Percentiles rank a stretch among this genome's conserved stretches.
Conservation (phyloP, 2,113 vertebrate genomes). For the Planiliza haematocheilus region DNA sequence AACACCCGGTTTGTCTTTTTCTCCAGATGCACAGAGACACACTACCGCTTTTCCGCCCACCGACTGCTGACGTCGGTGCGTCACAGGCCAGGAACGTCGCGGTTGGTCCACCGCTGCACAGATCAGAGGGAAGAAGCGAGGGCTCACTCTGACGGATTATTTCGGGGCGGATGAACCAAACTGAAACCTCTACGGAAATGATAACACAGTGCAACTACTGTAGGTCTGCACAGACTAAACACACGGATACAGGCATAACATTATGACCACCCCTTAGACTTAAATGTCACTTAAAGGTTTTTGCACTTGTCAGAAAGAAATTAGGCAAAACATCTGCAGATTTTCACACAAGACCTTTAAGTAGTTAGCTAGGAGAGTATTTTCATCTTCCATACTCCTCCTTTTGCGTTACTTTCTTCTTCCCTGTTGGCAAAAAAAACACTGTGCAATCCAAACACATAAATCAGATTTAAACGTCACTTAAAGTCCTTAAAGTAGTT, state of each 20-base stretch:
- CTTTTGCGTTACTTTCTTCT: conserved; percentile 96
- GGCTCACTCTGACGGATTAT: conserved; percentile 51
- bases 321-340: too few relatives aligned
- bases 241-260: too few relatives aligned
- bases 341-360: too few relatives aligned
- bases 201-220: too few relatives aligned
- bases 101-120: conserved; percentile 42
- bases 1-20: conserved; percentile 50
- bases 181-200: too few relatives aligned
- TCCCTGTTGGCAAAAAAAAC: too few relatives aligned
- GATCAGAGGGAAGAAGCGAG: not conserved
- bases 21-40: conserved; percentile 30
- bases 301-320: too few relatives aligned
- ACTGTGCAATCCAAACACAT: not conserved
- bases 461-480: not conserved
- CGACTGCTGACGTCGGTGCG: conserved; percentile 67
- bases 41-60: conserved; percentile 77
- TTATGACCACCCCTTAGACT: too few relatives aligned
- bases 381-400: conserved; percentile 98
- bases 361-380: too few relatives aligned
- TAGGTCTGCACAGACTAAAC: too few relatives aligned
- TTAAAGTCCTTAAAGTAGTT: too few relatives aligned
- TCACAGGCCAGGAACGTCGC: conserved; percentile 62
- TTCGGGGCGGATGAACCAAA: not conserved
- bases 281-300: too few relatives aligned